Evolutionary conservation across 2,888 invertebrate genomes (phyloP), one percentile per base, ranked within the genome.

Genomic region (Drosophila conformis): DNA sequence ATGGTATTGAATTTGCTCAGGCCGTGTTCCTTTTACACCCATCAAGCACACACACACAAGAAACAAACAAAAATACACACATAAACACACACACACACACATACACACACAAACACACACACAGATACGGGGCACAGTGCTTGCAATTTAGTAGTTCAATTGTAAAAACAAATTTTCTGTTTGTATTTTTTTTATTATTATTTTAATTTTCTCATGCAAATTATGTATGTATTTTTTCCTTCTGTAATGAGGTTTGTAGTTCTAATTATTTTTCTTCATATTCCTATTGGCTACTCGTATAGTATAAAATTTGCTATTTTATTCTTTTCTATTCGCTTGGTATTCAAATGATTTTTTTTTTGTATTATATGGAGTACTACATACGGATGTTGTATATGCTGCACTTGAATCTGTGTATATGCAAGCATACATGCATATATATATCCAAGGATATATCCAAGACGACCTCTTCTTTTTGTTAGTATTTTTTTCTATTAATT

Each of bases 401-500:
- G 66, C 59, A 68, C 64, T 61, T 60, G 48, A 46, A 54, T 25
- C 36, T 59, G 59, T 69, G 64, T 64, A 61, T 69, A 65, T 35
- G 40, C 18, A 59, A 33, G 57, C n/a, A 60, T 25, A 57, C 46
- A 54, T 58, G 36, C 62, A 68, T 53, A 57, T 49, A 54, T 57
- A 40, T 60, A 61, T 66, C 52, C 65, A 59, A 60, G 80, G 71
- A 80, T 83, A 69, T 84, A 87, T 83, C 83, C 85, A 78, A 80
- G 73, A 74, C 75, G 80, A 88, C 84, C 84, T 84, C 86, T 88
- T 83, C 84, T 87, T 83, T 84, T 88, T 84, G 84, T 84, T 88
- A 88, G 84, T 71, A 85, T 84, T 76, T 87, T 46, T 85, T 83
- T 86, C 86, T 83, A 87, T 84, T 85, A 80, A 87, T 78, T 85